Evolutionary conservation across 1,140 invertebrate species (phyloP), one percentile per base, ranked within the genome.

Genomic region (Thaumetopoea pityocampa): DNA sequence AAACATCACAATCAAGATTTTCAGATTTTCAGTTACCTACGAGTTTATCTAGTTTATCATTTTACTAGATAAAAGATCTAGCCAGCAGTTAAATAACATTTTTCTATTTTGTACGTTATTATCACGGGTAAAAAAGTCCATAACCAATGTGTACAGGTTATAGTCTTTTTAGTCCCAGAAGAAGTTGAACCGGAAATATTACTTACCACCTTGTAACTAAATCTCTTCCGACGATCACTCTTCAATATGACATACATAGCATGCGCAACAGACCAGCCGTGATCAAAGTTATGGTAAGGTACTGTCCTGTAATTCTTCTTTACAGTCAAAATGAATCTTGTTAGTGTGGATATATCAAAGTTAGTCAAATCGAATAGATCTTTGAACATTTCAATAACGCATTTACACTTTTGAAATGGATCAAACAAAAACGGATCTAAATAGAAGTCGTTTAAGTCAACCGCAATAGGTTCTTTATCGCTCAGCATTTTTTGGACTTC

Each of bases 231-330:
- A 3, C 23, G 27, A 20, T 78, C 73, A 27, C 51, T 63, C 51
- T 93, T 93, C 11, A 95, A 85, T 20, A 95, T 90, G 8, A 89
- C 89, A 61, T 92, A 95, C 89, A 94, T 93, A 5, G 91, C 89
- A 68, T 96, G 93, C 1, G 93, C 93, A 1, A 96, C 94, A 3
- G 92, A 90, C 86, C 94, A 96, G 0, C 92, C 94, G 65, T 96
- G 94, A 8, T 90, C 90, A 90, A 94, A 96, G 76, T 96, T 96
- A 72, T 96, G 94, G 64, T 95, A 94, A 0, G 92, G 91, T 0
- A 95, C 93, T 15, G 89, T 85, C 11, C 94, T 81, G 68, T 96
- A 96, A 78, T 95, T 96, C 65, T 94, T 95, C 61, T 89, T 88
- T 0, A 95, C 93, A 0, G 94, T 96, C 37, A 96, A 64, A 3